A percentile compares a stretch with the other conserved stretches of the same genome.
phyloP scores from a whole-genome alignment of 2,888 invertebrate genomes.

The Actias luna region DNA sequence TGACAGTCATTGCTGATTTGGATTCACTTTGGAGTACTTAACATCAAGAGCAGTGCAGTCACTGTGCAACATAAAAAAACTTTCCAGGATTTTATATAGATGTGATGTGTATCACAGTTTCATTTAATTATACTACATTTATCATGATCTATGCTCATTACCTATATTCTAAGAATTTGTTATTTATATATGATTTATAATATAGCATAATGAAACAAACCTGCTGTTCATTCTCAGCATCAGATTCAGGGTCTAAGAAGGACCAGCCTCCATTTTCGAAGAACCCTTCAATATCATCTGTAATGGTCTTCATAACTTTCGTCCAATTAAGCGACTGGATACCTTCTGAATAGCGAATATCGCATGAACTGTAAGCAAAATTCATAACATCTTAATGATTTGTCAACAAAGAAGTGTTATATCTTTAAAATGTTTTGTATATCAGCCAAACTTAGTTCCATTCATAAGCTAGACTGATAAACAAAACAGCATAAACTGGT shows the following conservation, averaged over 20 bases:
- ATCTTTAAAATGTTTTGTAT: background rate
- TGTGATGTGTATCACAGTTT: no score
- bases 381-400: background rate
- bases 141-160: no score
- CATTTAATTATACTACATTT: no score
- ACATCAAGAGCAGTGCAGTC: no score
- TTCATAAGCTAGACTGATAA: background rate
- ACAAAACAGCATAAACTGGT: background rate
- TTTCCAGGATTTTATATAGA: no score
- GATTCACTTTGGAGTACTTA: no score
- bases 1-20: no score
- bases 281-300: constrained; percentile 99
- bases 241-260: constrained; percentile 97
- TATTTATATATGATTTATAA: background rate
- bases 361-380: constrained; percentile 89
- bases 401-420: background rate
- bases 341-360: constrained; percentile 98
- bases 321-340: constrained; percentile 99
- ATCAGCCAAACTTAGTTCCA: background rate
- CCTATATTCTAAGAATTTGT: no score
- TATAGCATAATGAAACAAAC: constrained; percentile 35
- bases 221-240: constrained; percentile 82
- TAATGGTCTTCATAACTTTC: constrained; percentile 99
- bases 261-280: constrained; percentile 99
- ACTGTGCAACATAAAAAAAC: no score